These are phyloP conservation scores for Antheraea mylitta DNA, from an alignment of 1,140 invertebrate species.

Conservation along the genomic window DNA sequence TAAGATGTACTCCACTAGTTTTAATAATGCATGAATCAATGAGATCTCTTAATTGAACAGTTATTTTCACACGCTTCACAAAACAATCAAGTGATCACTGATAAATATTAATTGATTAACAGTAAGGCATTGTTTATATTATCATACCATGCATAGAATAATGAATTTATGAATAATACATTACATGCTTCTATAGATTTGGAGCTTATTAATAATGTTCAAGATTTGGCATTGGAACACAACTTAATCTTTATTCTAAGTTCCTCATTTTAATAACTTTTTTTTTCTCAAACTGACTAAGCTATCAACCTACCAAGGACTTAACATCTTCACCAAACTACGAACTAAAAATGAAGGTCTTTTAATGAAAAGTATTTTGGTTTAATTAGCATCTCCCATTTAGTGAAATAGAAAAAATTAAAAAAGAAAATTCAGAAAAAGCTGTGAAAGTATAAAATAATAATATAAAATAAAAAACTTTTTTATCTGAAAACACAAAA, in stretches of 20 bases:
- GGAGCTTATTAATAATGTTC: neutral
- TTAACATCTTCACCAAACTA: too few relatives aligned
- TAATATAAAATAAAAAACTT: too few relatives aligned
- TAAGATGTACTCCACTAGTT: neutral
- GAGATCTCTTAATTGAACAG: constrained; percentile 18
- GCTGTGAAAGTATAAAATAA: too few relatives aligned
- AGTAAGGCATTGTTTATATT: constrained; percentile 18
- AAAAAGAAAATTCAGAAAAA: too few relatives aligned
- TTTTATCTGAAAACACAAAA: too few relatives aligned
- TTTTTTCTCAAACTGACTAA: too few relatives aligned
- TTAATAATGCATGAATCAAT: constrained; percentile 2
- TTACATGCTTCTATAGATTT: neutral
- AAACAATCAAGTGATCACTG: constrained; percentile 29
- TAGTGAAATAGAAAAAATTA: too few relatives aligned
- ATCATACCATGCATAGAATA: constrained; percentile 20
- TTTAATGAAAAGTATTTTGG: too few relatives aligned
- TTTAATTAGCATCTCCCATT: too few relatives aligned
- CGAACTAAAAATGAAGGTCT: too few relatives aligned
- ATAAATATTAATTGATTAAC: constrained; percentile 32
- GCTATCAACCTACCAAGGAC: too few relatives aligned
- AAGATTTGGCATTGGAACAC: neutral
- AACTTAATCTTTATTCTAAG: neutral
- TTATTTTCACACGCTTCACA: constrained; percentile 31
- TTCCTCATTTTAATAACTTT: neutral
- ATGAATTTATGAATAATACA: constrained; percentile 17